Evolutionary conservation across 2,888 invertebrate species (phyloP).

Genomic region (Diaphora mendica): DNA sequence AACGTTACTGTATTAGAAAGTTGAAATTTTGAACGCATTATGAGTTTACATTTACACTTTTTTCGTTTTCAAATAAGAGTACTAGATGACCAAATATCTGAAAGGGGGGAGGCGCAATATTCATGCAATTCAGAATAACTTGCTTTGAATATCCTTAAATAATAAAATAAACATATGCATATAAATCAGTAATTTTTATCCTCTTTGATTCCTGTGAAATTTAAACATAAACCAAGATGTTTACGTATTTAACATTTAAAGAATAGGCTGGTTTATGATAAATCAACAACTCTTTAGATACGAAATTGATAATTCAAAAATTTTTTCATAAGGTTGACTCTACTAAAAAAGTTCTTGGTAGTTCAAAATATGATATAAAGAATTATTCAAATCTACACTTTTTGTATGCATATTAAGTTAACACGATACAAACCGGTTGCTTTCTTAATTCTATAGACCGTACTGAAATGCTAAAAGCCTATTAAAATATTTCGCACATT

Average conservation of each 20-base stretch:
- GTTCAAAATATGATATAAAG: not conserved
- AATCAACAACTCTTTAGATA: too few relatives aligned
- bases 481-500: not conserved
- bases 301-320: too few relatives aligned
- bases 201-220: too few relatives aligned
- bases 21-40: not conserved
- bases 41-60: not conserved
- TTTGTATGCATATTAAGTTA: not conserved
- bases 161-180: too few relatives aligned
- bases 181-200: too few relatives aligned
- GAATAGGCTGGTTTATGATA: too few relatives aligned
- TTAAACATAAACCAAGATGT: too few relatives aligned
- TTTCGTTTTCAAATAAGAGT: not conserved
- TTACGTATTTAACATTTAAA: too few relatives aligned
- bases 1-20: not conserved
- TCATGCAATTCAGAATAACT: too few relatives aligned
- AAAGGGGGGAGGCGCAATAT: too few relatives aligned
- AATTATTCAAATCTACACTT: not conserved
- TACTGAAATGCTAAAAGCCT: conserved; percentile 1
- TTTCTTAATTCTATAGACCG: conserved; percentile 1
- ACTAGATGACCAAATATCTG: not conserved
- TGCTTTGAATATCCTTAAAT: too few relatives aligned
- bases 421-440: not conserved
- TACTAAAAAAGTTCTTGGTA: not conserved
- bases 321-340: too few relatives aligned